Conservation (phyloP, 2,888 invertebrate genomes). For the Agrenia bidenticulata region DNA sequence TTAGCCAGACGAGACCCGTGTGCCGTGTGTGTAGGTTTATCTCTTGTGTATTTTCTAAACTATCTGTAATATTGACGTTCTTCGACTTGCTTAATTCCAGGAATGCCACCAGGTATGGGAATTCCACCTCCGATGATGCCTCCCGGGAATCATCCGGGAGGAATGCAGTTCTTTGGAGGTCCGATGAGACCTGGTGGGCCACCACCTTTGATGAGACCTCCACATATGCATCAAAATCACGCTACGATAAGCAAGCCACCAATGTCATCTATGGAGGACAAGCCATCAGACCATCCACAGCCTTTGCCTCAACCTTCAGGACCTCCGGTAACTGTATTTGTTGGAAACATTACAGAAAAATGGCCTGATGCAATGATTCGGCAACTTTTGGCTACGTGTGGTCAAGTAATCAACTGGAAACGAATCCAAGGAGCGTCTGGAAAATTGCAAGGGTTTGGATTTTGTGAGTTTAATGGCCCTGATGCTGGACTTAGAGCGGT, state of each 20-base stretch:
- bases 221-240: slow-evolving; percentile 1
- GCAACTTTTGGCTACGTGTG: slow-evolving; percentile 85
- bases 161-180: slow-evolving; percentile 51
- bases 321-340: slow-evolving; percentile 94
- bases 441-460: slow-evolving; percentile 76
- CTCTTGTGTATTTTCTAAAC: too few species aligned
- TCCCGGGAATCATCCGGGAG: slow-evolving; percentile 22
- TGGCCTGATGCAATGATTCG: slow-evolving; percentile 95
- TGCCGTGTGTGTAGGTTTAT: too few species aligned
- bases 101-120: slow-evolving; percentile 42
- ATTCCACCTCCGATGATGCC: slow-evolving; percentile 40
- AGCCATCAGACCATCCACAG: slow-evolving; percentile 38
- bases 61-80: too few species aligned
- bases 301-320: slow-evolving; percentile 59
- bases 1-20: too few species aligned
- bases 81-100: too few species aligned
- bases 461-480: slow-evolving; percentile 94
- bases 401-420: slow-evolving; percentile 94
- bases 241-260: slow-evolving; percentile 39
- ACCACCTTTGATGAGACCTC: slow-evolving; percentile 62
- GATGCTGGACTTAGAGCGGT: slow-evolving; percentile 94
- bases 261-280: slow-evolving; percentile 25
- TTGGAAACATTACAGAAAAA: slow-evolving; percentile 92
- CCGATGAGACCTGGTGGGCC: slow-evolving; percentile 62
- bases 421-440: slow-evolving; percentile 76